These are phyloP conservation scores for Cygnus buccinator DNA, from an alignment of 2,113 vertebrate species.

Conservation along the genomic window DNA sequence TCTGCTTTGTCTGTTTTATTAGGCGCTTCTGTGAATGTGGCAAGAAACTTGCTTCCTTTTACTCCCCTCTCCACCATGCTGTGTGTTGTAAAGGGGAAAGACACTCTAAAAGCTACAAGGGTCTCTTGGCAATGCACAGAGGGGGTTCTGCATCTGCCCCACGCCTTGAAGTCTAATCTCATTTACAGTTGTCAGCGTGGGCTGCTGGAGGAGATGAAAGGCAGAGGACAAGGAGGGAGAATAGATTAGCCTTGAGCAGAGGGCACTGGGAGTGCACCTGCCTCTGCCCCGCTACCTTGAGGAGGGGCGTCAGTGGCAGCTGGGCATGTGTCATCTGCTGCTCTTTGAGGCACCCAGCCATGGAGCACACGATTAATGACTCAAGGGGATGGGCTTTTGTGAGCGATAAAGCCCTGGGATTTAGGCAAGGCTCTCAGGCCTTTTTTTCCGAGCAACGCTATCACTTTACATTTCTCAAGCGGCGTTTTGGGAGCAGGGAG, in stretches of 20 bases:
- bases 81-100: background rate
- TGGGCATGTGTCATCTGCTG: constrained; percentile 73
- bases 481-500: background rate
- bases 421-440: constrained; percentile 71
- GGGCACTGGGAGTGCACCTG: constrained; percentile 76
- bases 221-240: constrained; percentile 58
- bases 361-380: constrained; percentile 75
- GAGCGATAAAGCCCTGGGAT: constrained; percentile 53
- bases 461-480: constrained; percentile 77
- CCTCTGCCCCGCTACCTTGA: constrained; percentile 53
- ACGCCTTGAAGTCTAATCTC: constrained; percentile 67
- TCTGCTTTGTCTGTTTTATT: background rate
- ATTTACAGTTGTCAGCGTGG: constrained; percentile 70
- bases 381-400: constrained; percentile 63
- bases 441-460: constrained; percentile 44
- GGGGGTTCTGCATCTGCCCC: constrained; percentile 49
- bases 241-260: constrained; percentile 59
- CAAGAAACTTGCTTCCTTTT: constrained; percentile 3
- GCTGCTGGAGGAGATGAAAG: constrained; percentile 66
- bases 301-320: constrained; percentile 34
- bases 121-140: constrained; percentile 20
- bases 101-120: constrained; percentile 21
- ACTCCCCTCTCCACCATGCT: background rate
- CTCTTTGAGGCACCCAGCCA: constrained; percentile 65
- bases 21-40: background rate